phyloP scores from a whole-genome alignment of 2,888 invertebrate species.

The Ophraella communa region DNA sequence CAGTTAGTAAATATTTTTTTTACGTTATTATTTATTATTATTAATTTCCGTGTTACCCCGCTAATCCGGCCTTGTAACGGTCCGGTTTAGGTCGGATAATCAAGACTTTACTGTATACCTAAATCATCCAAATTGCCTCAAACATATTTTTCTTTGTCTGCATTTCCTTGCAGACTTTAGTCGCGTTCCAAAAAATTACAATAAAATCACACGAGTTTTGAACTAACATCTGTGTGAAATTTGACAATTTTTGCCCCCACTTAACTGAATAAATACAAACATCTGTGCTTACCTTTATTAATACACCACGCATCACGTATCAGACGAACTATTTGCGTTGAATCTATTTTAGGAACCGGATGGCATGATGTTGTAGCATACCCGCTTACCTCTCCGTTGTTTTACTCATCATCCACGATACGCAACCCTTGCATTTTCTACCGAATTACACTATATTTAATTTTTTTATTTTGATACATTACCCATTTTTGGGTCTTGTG shows the following conservation, averaged over 20 bases:
- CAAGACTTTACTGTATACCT: too few relatives aligned
- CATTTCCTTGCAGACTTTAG: too few relatives aligned
- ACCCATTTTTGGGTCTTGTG: too few relatives aligned
- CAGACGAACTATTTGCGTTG: slow-evolving; percentile 25
- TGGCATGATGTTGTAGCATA: slow-evolving; percentile 12
- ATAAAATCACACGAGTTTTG: slow-evolving; percentile 14
- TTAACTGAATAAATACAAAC: slow-evolving; percentile 21
- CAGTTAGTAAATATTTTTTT: too few relatives aligned
- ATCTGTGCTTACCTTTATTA: slow-evolving; percentile 21
- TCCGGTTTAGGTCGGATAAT: too few relatives aligned
- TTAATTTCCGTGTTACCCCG: too few relatives aligned
- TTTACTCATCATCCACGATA: background rate
- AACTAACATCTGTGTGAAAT: slow-evolving; percentile 12
- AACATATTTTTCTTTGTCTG: too few relatives aligned
- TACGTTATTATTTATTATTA: too few relatives aligned
- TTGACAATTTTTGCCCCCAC: slow-evolving; percentile 20
- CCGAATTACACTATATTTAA: background rate
- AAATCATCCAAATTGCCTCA: too few relatives aligned
- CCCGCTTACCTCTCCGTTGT: background rate
- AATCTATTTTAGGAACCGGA: slow-evolving; percentile 25
- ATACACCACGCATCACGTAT: slow-evolving; percentile 17
- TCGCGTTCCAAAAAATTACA: background rate
- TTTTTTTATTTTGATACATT: background rate
- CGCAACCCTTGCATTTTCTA: background rate
- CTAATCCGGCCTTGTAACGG: too few relatives aligned